Percentiles rank a stretch among this genome's conserved stretches.
Conservation (phyloP, 2,797 vertebrate species). For the Peromyscus eremicus region DNA sequence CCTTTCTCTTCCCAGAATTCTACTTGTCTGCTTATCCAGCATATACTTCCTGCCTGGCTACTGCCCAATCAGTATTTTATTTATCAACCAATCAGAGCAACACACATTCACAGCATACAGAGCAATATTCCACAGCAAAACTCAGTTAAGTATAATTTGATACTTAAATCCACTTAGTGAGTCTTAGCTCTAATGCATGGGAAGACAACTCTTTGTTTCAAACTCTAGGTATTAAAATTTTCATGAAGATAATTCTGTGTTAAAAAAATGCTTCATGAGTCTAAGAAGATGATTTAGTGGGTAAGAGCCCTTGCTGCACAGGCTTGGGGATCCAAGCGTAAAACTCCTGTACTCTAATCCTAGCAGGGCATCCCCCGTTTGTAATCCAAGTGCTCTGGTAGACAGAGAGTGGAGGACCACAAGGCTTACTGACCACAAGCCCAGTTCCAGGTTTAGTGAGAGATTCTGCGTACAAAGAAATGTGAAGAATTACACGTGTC, state of each 20-base stretch:
- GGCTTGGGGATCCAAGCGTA: no score
- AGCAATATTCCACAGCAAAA: neutral
- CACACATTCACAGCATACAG: no score
- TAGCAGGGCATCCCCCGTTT: no score
- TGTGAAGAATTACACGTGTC: neutral
- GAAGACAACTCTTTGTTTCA: neutral
- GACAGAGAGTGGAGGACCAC: neutral
- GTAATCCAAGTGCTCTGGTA: neutral
- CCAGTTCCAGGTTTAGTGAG: neutral
- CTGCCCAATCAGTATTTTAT: no score
- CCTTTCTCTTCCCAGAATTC: no score
- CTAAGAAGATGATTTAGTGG: no score
- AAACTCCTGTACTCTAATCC: neutral
- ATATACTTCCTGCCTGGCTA: no score
- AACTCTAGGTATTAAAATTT: neutral
- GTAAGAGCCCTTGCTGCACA: neutral
- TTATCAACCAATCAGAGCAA: no score
- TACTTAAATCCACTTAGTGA: neutral
- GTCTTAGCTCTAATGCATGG: neutral
- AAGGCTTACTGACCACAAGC: no score
- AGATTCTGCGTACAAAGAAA: neutral
- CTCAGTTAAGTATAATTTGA: neutral
- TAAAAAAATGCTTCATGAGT: neutral
- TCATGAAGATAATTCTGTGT: no score
- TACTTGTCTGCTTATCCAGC: no score